Percentiles rank a stretch among this genome's conserved stretches.
Evolutionary conservation across 2,113 vertebrate genomes (phyloP).

Genomic region (Calidris pygmaea): DNA sequence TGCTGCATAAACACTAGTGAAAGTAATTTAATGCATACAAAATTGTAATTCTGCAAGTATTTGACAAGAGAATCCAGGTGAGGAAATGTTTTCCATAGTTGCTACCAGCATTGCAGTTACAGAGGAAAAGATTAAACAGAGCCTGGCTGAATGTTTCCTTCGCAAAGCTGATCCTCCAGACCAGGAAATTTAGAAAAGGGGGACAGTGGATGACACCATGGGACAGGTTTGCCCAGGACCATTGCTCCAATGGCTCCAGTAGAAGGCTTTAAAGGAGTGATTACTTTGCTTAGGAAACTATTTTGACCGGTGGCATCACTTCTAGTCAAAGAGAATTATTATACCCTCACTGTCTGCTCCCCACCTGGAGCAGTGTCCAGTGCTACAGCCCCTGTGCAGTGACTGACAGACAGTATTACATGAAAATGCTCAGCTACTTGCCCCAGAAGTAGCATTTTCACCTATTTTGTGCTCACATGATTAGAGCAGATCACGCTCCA

Average conservation of each 20-base stretch:
- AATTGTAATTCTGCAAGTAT: background rate
- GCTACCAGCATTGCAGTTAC: background rate
- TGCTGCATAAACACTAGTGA: background rate
- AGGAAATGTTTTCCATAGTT: background rate
- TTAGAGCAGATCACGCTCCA: background rate
- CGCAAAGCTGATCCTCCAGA: background rate
- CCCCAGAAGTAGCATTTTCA: background rate
- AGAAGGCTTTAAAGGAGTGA: background rate
- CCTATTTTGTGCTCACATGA: background rate
- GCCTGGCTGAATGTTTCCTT: background rate
- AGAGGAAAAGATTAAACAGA: background rate
- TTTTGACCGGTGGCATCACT: background rate
- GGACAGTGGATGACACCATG: background rate
- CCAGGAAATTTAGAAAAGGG: background rate
- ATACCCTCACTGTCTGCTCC: background rate
- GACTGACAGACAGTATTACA: background rate
- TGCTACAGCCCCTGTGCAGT: background rate
- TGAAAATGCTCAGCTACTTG: background rate
- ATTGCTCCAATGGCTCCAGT: background rate
- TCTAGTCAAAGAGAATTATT: background rate
- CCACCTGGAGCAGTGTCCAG: background rate
- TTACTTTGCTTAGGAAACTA: background rate
- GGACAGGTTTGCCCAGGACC: background rate
- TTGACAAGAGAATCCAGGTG: background rate
- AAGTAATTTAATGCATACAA: background rate